Evolutionary conservation across 1,140 invertebrate genomes (phyloP).

Genomic region (Drosophila biarmipes): DNA sequence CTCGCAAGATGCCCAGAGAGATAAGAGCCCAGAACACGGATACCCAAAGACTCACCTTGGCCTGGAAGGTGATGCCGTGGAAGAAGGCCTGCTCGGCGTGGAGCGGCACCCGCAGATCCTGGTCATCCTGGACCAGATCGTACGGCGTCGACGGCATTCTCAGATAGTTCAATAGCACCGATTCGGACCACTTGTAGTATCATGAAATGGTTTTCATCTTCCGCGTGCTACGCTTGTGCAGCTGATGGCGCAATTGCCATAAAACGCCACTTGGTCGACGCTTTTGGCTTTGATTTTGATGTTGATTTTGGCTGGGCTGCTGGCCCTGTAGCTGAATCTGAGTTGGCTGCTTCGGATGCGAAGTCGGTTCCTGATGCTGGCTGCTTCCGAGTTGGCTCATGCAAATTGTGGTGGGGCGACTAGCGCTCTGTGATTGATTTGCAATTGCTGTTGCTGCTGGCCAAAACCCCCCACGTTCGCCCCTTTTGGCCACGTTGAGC

Average conservation of each 20-base stretch:
- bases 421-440: conserved; percentile 74
- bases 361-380: background rate
- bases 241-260: conserved; percentile 81
- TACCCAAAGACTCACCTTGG: conserved; percentile 90
- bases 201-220: conserved; percentile 85
- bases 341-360: conserved; percentile 13
- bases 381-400: conserved; percentile 68
- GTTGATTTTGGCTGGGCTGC: conserved; percentile 16
- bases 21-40: background rate
- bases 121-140: conserved; percentile 97
- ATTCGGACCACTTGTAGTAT: conserved; percentile 85
- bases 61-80: conserved; percentile 98
- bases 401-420: conserved; percentile 71
- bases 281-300: conserved; percentile 15
- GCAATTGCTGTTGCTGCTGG: conserved; percentile 56
- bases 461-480: conserved; percentile 5
- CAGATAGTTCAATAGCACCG: conserved; percentile 84
- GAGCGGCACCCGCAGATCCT: conserved; percentile 96
- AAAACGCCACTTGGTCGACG: conserved; percentile 70
- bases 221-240: conserved; percentile 82
- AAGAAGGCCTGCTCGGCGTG: conserved; percentile 98
- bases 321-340: conserved; percentile 32
- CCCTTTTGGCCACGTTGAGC: conserved; percentile 15
- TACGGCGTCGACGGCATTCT: conserved; percentile 95
- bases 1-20: conserved; percentile 4